A percentile compares a stretch with the other conserved stretches of the same genome.
Evolutionary conservation across 2,113 vertebrate species (phyloP).

Genomic region (Emydura subglobosa): DNA sequence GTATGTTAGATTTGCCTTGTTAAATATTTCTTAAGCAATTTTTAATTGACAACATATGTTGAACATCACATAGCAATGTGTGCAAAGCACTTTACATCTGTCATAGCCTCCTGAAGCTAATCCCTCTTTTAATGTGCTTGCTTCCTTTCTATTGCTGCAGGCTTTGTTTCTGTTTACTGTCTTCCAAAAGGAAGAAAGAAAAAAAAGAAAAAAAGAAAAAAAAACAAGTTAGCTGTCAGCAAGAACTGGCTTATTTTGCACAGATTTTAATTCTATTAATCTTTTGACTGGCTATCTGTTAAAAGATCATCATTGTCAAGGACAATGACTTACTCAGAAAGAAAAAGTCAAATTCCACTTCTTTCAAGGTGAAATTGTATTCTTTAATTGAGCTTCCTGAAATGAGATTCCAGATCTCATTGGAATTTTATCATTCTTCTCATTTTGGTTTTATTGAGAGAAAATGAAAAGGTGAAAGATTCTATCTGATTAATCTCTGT

Average conservation of each 20-base stretch:
- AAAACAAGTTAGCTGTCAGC: conserved; percentile 54
- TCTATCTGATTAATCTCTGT: neutral
- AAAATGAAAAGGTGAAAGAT: neutral
- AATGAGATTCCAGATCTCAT: neutral
- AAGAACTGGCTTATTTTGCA: conserved; percentile 40
- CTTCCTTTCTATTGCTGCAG: conserved; percentile 62
- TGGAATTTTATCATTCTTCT: neutral
- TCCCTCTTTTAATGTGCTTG: conserved; percentile 65
- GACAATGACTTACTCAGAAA: conserved; percentile 3
- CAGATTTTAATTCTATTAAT: conserved; percentile 62
- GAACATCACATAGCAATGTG: conserved; percentile 74
- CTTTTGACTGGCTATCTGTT: conserved; percentile 49
- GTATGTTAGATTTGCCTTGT: conserved; percentile 68
- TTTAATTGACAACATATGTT: conserved; percentile 81
- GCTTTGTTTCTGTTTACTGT: conserved; percentile 73
- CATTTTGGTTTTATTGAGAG: neutral
- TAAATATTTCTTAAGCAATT: conserved; percentile 82
- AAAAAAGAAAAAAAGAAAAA: neutral
- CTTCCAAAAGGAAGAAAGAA: conserved; percentile 32
- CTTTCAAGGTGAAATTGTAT: conserved; percentile 25
- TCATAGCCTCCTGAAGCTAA: conserved; percentile 71
- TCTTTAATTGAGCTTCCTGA: conserved; percentile 8
- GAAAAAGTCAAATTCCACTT: conserved; percentile 37
- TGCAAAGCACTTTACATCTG: conserved; percentile 74
- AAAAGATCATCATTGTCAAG: conserved; percentile 28